Evolutionary conservation across 2,113 vertebrate genomes (phyloP).

Genomic region (Dasyornis broadbenti): DNA sequence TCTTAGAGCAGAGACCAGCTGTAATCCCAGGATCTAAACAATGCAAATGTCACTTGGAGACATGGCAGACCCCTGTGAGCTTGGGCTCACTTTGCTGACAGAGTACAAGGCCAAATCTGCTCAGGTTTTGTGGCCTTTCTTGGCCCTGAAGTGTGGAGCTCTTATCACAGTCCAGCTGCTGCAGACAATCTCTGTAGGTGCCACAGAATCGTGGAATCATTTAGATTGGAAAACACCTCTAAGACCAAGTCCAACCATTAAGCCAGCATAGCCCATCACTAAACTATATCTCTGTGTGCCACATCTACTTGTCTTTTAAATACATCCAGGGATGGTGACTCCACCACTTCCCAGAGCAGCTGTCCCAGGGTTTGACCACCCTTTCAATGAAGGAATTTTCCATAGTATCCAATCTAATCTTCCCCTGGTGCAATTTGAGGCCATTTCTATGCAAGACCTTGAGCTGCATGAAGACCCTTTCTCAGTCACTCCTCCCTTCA

Average conservation of each 20-base stretch:
- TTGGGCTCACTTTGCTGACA: neutral
- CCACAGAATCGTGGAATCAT: neutral
- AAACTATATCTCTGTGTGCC: neutral
- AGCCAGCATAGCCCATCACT: neutral
- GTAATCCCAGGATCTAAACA: neutral
- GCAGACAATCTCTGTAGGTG: neutral
- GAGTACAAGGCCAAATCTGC: neutral
- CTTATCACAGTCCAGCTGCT: neutral
- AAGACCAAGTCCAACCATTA: neutral
- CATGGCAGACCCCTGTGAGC: neutral
- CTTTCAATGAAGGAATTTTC: neutral
- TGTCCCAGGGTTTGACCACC: neutral
- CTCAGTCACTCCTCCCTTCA: neutral
- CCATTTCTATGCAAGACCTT: neutral
- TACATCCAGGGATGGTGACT: neutral
- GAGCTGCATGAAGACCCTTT: neutral
- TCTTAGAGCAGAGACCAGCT: neutral
- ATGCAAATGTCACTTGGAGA: neutral
- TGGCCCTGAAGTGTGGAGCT: neutral
- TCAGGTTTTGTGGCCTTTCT: neutral
- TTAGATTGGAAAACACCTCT: neutral
- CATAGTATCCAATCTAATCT: neutral
- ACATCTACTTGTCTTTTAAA: neutral
- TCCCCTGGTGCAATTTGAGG: neutral
- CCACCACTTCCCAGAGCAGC: neutral